Evolutionary conservation across 2,113 vertebrate genomes (phyloP).

Genomic region (Petrocephalus zakoni): DNA sequence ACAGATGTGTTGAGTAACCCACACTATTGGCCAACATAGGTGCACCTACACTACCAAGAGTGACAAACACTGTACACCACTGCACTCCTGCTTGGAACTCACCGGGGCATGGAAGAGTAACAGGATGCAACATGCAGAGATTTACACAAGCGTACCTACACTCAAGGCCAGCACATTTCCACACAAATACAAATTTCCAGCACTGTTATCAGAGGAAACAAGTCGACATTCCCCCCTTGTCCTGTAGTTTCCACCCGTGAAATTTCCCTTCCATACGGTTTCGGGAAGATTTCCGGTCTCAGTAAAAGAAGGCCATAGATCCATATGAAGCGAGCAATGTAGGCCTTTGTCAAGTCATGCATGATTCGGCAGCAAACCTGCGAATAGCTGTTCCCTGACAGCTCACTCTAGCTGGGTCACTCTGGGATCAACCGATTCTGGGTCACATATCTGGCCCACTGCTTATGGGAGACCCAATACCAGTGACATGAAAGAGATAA

Average conservation of each 20-base stretch:
- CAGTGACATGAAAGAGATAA: background rate
- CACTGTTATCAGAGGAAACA: background rate
- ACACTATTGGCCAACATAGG: background rate
- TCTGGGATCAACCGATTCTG: background rate
- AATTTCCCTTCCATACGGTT: background rate
- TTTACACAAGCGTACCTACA: background rate
- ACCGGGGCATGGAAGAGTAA: background rate
- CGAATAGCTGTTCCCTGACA: background rate
- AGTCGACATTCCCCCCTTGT: background rate
- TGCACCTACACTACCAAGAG: background rate
- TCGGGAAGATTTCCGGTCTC: background rate
- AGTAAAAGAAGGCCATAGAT: background rate
- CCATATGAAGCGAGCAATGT: background rate
- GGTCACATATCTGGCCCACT: background rate
- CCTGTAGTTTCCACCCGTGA: background rate
- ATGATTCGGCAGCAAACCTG: background rate
- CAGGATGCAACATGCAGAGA: background rate
- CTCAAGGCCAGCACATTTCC: background rate
- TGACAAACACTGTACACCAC: background rate
- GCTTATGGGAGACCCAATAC: background rate
- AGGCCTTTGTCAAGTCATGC: background rate
- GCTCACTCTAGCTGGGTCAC: background rate
- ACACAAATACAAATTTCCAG: background rate
- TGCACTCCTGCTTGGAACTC: background rate
- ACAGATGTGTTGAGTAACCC: background rate